Evolutionary conservation across 2,797 vertebrate genomes (phyloP), one percentile per base, ranked within the genome.

Genomic region (Liparis tanakae): DNA sequence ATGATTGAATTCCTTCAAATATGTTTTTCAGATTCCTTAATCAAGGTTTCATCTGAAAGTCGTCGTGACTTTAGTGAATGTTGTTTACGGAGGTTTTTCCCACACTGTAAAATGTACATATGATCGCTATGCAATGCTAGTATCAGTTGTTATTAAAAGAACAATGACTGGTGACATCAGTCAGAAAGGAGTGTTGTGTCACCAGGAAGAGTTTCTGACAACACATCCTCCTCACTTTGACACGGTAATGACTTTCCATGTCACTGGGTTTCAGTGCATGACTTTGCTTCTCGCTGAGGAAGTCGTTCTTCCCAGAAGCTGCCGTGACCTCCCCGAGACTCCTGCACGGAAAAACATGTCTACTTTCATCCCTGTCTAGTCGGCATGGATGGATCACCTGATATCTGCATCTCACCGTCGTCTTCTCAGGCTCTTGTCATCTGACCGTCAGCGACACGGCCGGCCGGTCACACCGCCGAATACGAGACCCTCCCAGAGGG

Each of bases 301-400:
- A 70, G 74, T n/a, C 20, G 34, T 41, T 71, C 60, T 48, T 36
- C 30, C 64, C 58, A 37, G 30, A 48, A 67, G 59, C 67, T 39
- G 15, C 37, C 30, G 56, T 30, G 22, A 37, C 44, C 59, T 50
- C 62, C 22, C 34, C 37, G 37, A 59, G 57, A 58, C 37, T 65
- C 50, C 57, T 55, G 64, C 70, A 20, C 3, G 10, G 70, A 75
- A 57, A 78, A 48, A 37, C 74, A 6, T 3, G 67, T 79, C 66
- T 55, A 44, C 64, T 77, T 80, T 83, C 66, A 72, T 58, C 58
- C 50, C 39, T 7, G 22, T 67, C 69, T 20, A 72, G 72, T 81
- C 84, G 67, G 82, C 41, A 12, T 39, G 70, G 68, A 66, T 48
- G 71, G 74, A 76, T 79, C 78, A 67, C 62, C 43, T 62, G 56